Percentiles rank a stretch among this genome's conserved stretches.
These are phyloP conservation scores for Lathronympha strigana DNA, from an alignment of 2,888 invertebrate species.

Conservation along the genomic window DNA sequence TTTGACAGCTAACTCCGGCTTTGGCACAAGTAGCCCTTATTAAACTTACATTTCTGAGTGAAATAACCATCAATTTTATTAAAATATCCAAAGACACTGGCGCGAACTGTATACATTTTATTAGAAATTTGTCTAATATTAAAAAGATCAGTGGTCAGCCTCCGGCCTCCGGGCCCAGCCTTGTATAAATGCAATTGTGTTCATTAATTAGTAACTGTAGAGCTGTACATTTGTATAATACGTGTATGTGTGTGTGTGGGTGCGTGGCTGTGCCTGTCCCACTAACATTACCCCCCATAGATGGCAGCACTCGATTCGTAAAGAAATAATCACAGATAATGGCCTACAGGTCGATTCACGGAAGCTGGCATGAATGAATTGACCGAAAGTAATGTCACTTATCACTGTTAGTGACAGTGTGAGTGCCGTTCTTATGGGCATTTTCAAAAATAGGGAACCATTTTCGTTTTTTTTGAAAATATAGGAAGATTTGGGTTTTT, in stretches of 20 bases:
- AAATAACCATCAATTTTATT: background rate
- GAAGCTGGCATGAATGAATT: no score
- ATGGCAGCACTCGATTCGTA: slow-evolving; percentile 23
- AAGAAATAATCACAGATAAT: background rate
- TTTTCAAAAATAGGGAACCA: no score
- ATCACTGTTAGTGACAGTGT: no score
- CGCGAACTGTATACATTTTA: background rate
- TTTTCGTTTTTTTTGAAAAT: no score
- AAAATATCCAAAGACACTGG: no score
- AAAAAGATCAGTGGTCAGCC: slow-evolving; percentile 27
- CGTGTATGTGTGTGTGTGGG: slow-evolving; percentile 46
- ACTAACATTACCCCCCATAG: slow-evolving; percentile 45
- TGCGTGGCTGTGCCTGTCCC: slow-evolving; percentile 51
- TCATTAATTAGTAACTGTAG: slow-evolving; percentile 69
- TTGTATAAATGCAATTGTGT: slow-evolving; percentile 65
- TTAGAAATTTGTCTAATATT: background rate
- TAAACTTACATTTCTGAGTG: no score
- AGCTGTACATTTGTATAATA: slow-evolving; percentile 72
- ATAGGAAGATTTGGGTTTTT: no score
- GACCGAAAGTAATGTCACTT: no score
- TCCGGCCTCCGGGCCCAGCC: slow-evolving; percentile 24
- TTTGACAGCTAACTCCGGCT: background rate
- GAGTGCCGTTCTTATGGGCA: no score
- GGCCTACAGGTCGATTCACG: no score
- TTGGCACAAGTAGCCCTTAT: background rate